phyloP scores from a whole-genome alignment of 2,888 invertebrate species.

The Torymus aiolomorphi region DNA sequence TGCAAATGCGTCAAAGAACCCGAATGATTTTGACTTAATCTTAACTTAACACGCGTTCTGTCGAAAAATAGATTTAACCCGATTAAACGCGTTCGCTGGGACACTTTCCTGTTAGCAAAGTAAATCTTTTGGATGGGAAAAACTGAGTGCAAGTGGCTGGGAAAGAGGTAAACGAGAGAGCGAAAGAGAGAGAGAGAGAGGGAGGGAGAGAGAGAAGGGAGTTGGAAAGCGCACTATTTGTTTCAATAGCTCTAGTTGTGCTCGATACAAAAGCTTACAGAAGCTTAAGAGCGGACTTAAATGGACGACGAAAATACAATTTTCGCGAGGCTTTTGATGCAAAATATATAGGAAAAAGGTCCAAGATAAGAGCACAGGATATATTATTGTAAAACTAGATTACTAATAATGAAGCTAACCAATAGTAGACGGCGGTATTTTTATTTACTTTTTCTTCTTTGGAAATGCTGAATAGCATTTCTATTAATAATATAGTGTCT shows the following conservation, averaged over 20 bases:
- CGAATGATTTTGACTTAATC: conserved; percentile 24
- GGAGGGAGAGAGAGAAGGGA: not conserved
- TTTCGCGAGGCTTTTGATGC: not conserved
- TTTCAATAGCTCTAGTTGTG: conserved; percentile 31
- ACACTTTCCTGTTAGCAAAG: conserved; percentile 19
- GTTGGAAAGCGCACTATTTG: not conserved
- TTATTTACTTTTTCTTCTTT: too few species aligned
- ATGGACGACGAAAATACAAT: conserved; percentile 18
- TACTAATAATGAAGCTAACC: too few species aligned
- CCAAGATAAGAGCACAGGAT: too few species aligned
- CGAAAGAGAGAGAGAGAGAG: not conserved
- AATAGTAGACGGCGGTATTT: too few species aligned
- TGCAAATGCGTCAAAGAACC: conserved; percentile 34
- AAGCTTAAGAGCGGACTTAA: conserved; percentile 24
- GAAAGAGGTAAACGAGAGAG: too few species aligned
- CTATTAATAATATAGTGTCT: not conserved
- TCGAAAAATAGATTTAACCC: conserved; percentile 23
- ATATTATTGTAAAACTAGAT: too few species aligned
- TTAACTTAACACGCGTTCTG: not conserved
- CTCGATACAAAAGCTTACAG: conserved; percentile 39
- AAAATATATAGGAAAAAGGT: too few species aligned
- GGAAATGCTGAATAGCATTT: not conserved
- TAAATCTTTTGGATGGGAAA: conserved; percentile 42
- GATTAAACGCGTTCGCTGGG: not conserved
- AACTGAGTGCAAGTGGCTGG: not conserved